Evolutionary conservation across 53 echinoderm and acorn worm genomes (phyloP).

Genomic region (Antedon mediterranea): DNA sequence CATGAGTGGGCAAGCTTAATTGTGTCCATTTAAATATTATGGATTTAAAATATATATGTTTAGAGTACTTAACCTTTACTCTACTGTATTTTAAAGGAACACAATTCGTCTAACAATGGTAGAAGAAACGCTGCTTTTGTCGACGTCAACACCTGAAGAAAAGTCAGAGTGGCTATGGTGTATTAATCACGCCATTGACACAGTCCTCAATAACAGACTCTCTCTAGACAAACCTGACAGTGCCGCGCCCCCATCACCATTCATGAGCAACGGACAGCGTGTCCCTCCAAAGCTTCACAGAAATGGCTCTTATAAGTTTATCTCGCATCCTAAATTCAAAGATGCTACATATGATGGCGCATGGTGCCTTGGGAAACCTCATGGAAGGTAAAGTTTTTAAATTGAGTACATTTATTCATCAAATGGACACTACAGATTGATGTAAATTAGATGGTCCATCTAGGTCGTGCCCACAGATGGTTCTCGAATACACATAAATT

Average conservation of each 20-base stretch:
- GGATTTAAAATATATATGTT: too few species aligned
- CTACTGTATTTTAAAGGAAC: conserved; percentile 36
- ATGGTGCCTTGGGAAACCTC: conserved; percentile 80
- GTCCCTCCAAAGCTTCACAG: conserved; percentile 76
- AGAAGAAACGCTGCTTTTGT: conserved; percentile 42
- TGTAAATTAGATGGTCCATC: too few species aligned
- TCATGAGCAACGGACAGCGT: conserved; percentile 7
- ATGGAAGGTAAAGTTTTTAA: conserved; percentile 59
- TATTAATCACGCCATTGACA: conserved; percentile 82
- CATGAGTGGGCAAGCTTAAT: too few species aligned
- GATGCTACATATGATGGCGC: conserved; percentile 71
- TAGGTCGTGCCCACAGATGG: too few species aligned
- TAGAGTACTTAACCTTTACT: too few species aligned
- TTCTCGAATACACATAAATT: too few species aligned
- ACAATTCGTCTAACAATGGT: conserved; percentile 73
- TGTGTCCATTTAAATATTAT: too few species aligned
- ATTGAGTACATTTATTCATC: too few species aligned
- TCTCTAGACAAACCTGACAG: neutral
- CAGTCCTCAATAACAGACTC: conserved; percentile 25
- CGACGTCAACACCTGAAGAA: conserved; percentile 45
- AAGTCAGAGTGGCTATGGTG: conserved; percentile 95
- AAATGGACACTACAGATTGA: too few species aligned
- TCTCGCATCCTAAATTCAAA: conserved; percentile 43
- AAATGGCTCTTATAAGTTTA: conserved; percentile 58
- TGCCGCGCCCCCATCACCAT: conserved; percentile 5